Conservation (phyloP, 1,140 invertebrate species). For the Tetranychus cinnabarinus region DNA sequence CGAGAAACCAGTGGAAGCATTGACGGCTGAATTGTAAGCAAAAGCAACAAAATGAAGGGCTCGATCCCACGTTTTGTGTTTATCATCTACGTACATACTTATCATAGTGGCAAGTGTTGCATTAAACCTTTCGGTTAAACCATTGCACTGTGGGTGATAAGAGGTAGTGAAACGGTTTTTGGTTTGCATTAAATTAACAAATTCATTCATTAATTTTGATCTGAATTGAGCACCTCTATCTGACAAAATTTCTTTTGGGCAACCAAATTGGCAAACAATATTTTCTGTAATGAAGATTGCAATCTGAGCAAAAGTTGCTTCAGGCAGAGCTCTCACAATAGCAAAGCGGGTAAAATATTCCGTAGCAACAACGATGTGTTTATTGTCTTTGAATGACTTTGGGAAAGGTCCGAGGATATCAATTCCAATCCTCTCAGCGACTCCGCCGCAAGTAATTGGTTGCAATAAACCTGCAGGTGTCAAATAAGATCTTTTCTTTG, state of each 20-base stretch:
- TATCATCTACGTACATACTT: slow-evolving; percentile 15
- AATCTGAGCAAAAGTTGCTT: slow-evolving; percentile 13
- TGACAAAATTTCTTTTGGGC: slow-evolving; percentile 8
- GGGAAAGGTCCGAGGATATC: slow-evolving; percentile 18
- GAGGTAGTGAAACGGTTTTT: slow-evolving; percentile 1
- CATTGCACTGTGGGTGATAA: slow-evolving; percentile 12
- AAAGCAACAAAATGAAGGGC: slow-evolving; percentile 21
- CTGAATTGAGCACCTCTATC: slow-evolving; percentile 12
- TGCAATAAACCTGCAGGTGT: slow-evolving; percentile 5
- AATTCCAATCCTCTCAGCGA: slow-evolving; percentile 15
- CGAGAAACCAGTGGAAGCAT: slow-evolving; percentile 19
- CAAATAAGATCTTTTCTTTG: slow-evolving; percentile 3
- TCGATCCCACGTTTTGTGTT: slow-evolving; percentile 22
- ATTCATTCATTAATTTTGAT: background rate
- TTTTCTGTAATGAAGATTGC: slow-evolving; percentile 13
- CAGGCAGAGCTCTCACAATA: slow-evolving; percentile 12
- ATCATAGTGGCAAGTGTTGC: slow-evolving; percentile 6
- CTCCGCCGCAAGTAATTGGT: slow-evolving; percentile 4
- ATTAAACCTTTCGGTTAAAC: slow-evolving; percentile 12
- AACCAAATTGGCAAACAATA: slow-evolving; percentile 10
- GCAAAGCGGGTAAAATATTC: slow-evolving; percentile 18
- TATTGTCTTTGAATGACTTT: slow-evolving; percentile 12
- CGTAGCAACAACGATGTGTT: slow-evolving; percentile 13
- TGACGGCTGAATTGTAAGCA: slow-evolving; percentile 22
- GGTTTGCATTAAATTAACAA: slow-evolving; percentile 3